These are phyloP conservation scores for Tridacna crocea DNA, from an alignment of 2,888 invertebrate genomes.

Conservation along the genomic window DNA sequence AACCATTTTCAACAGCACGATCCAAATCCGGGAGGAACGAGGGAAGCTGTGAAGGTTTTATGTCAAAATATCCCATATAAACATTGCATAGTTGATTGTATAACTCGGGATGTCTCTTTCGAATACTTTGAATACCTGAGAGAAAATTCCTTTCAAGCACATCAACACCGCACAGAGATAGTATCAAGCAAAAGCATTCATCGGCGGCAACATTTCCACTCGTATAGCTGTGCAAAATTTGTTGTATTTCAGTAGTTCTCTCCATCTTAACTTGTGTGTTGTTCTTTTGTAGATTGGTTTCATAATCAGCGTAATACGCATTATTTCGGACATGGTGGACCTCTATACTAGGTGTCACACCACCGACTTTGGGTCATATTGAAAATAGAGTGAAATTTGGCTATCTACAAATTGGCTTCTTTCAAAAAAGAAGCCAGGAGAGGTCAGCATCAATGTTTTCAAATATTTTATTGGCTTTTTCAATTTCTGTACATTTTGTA, in stretches of 20 bases:
- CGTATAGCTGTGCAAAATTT: constrained; percentile 41
- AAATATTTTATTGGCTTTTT: too few relatives aligned
- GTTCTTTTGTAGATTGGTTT: too few relatives aligned
- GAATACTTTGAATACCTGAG: constrained; percentile 32
- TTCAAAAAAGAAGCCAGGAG: too few relatives aligned
- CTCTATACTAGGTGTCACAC: too few relatives aligned
- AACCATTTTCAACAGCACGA: constrained; percentile 63
- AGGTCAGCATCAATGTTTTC: too few relatives aligned
- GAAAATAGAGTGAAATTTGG: too few relatives aligned
- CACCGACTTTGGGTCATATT: too few relatives aligned
- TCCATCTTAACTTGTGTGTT: background rate
- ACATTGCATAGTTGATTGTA: constrained; percentile 52
- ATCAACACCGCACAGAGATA: constrained; percentile 65
- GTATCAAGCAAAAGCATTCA: constrained; percentile 69
- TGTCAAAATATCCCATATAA: constrained; percentile 59
- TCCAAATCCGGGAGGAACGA: constrained; percentile 52
- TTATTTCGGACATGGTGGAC: too few relatives aligned
- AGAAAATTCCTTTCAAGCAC: constrained; percentile 50
- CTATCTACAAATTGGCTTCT: too few relatives aligned
- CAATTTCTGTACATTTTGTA: too few relatives aligned
- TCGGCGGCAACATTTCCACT: constrained; percentile 49
- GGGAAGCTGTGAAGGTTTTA: constrained; percentile 27
- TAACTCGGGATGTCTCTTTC: constrained; percentile 32
- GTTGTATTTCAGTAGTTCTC: background rate
- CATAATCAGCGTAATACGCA: too few relatives aligned